Percentiles rank a stretch among this genome's conserved stretches.
Conservation (phyloP, 2,888 invertebrate genomes). For the Acanthosoma haemorrhoidale region DNA sequence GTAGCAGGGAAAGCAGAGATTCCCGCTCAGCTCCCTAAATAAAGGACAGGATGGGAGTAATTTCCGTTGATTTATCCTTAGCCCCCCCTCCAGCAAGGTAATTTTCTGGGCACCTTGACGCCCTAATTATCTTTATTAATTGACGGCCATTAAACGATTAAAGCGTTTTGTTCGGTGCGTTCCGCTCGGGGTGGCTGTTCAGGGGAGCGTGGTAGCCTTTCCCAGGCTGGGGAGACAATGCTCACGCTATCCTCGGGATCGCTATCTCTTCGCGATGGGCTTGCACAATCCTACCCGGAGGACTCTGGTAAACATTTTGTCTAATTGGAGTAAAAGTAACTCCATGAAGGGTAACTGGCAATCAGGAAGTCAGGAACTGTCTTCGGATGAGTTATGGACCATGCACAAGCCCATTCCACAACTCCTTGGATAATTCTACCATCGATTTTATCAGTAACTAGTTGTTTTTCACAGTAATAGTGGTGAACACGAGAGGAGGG, state of each 20-base stretch:
- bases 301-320: too few species aligned
- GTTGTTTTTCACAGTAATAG: too few species aligned
- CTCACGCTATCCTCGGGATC: not conserved
- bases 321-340: not conserved
- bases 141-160: slow-evolving; percentile 19
- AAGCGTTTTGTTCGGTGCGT: slow-evolving; percentile 13
- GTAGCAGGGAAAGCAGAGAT: not conserved
- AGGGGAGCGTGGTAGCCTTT: slow-evolving; percentile 12
- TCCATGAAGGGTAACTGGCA: not conserved
- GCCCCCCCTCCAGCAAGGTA: not conserved
- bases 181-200: not conserved
- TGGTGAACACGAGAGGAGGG: too few species aligned
- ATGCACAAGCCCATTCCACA: too few species aligned
- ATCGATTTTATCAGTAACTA: too few species aligned
- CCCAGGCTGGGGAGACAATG: not conserved
- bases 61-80: slow-evolving; percentile 22
- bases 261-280: not conserved
- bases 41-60: slow-evolving; percentile 27
- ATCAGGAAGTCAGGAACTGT: too few species aligned
- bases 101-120: slow-evolving; percentile 21
- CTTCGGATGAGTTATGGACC: too few species aligned
- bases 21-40: not conserved
- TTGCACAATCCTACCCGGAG: not conserved
- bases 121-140: slow-evolving; percentile 28
- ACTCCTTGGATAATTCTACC: too few species aligned